Evolutionary conservation across 2,113 vertebrate species (phyloP), one percentile per base, ranked within the genome.

Genomic region (Cynopterus brachyotis): DNA sequence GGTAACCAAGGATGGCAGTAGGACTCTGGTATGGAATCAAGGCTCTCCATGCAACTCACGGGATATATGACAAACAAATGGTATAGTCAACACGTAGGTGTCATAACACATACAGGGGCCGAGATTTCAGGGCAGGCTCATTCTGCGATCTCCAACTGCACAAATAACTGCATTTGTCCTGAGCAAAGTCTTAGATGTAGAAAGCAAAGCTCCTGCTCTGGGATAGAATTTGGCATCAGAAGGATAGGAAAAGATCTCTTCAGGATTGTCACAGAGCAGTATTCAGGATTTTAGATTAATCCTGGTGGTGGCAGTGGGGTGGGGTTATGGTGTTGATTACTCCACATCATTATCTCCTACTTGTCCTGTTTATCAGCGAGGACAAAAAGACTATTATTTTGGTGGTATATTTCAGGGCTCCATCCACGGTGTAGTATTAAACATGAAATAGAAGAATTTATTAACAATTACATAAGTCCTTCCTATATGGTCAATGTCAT

Each of bases 391-490:
- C 24, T 62, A 42, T 76, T 11, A 53, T 15, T 17, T 28, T 92
- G 32, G 32, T 64, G 55, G 60, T 53, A 15, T 81, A 94, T 75
- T 69, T 95, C 40, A 60, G 75, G 26, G 40, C 32, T 67, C 60
- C 59, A 84, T 67, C 55, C 59, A 87, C 22, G 42, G 59, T 79
- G 10, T 11, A 93, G 42, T 6, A 69, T 82, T 64, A 85, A 89
- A 30, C 75, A 72, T 22, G 57, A 92, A 47, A 45, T 53, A 85
- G 78, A 53, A 89, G 67, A 96, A 95, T 64, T 62, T 73, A 89
- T 69, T 64, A 91, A 95, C 19, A 92, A 89, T 88, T 66, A 53
- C 5, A 67, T 66, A 94, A 94, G 76, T 40, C 15, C 69, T 67
- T 90, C 16, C n/a, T 66, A 62, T 88, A 42, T 12, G 35, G 20